phyloP scores from a whole-genome alignment of 2,888 invertebrate species.

The Argynnis bischoffii region DNA sequence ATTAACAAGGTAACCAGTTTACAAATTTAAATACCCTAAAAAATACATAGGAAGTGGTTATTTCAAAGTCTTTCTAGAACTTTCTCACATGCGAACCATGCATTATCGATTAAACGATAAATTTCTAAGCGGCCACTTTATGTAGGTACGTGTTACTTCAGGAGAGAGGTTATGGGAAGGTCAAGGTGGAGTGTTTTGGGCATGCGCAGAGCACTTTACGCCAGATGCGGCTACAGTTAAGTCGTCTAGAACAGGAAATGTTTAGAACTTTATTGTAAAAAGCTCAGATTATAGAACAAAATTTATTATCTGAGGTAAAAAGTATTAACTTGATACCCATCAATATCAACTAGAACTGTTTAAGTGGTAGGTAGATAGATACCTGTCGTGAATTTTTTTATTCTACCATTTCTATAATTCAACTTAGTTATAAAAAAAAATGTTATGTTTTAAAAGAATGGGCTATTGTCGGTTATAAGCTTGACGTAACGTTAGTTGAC shows the following conservation, averaged over 20 bases:
- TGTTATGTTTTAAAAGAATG: too few relatives aligned
- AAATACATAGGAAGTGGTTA: background rate
- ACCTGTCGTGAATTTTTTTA: too few relatives aligned
- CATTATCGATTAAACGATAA: conserved; percentile 33
- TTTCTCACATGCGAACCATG: conserved; percentile 24
- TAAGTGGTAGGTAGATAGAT: too few relatives aligned
- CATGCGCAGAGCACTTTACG: conserved; percentile 60
- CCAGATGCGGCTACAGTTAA: conserved; percentile 16
- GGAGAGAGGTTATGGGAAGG: conserved; percentile 53
- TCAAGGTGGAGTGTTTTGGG: conserved; percentile 65
- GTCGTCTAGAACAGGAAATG: conserved; percentile 15
- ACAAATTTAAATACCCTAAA: background rate
- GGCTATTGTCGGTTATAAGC: too few relatives aligned
- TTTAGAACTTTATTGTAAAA: background rate
- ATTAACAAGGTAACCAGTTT: background rate
- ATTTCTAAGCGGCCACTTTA: conserved; percentile 21
- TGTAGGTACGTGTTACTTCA: conserved; percentile 26
- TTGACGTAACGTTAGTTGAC: too few relatives aligned
- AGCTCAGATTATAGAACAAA: too few relatives aligned
- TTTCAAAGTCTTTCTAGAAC: background rate
- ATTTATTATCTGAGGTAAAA: too few relatives aligned
- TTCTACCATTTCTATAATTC: too few relatives aligned
- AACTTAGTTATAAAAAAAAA: too few relatives aligned
- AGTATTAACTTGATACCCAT: too few relatives aligned
- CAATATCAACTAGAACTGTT: too few relatives aligned